These are phyloP conservation scores for Rotaria socialis DNA, from an alignment of 2,888 invertebrate genomes.

Conservation along the genomic window DNA sequence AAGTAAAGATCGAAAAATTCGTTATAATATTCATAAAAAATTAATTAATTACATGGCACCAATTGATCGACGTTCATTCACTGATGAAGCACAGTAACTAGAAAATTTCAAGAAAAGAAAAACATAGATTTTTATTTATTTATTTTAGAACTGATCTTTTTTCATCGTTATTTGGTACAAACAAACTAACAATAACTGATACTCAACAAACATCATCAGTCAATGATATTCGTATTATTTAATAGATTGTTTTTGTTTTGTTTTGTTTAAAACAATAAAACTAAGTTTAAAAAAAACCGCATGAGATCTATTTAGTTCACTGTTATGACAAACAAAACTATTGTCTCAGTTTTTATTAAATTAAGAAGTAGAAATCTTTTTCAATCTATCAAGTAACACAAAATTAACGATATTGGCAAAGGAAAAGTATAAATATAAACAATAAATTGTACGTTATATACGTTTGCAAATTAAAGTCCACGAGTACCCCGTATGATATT, in stretches of 20 bases:
- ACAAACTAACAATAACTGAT: not conserved
- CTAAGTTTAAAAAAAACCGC: not conserved
- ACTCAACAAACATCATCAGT: not conserved
- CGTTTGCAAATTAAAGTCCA: too few relatives aligned
- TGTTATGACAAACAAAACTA: too few relatives aligned
- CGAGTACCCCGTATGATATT: too few relatives aligned
- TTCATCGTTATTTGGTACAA: not conserved
- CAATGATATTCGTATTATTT: conserved; percentile 4
- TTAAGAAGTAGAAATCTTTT: too few relatives aligned
- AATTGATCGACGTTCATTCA: conserved; percentile 68
- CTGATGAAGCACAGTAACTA: conserved; percentile 68
- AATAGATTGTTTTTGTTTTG: not conserved
- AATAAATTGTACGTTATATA: too few relatives aligned
- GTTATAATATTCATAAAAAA: conserved; percentile 64
- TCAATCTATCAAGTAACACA: too few relatives aligned
- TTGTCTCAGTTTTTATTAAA: too few relatives aligned
- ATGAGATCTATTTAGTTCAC: too few relatives aligned
- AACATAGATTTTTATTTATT: not conserved
- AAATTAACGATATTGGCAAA: too few relatives aligned
- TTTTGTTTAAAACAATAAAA: not conserved
- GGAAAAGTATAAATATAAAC: too few relatives aligned
- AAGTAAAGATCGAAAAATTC: conserved; percentile 83
- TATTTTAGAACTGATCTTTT: not conserved
- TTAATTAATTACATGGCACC: conserved; percentile 86
- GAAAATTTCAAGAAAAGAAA: not conserved